Evolutionary conservation across 92 coral and sea anemone genomes (phyloP), one percentile per base, ranked within the genome.

Genomic region (Zoanthus gigantus): DNA sequence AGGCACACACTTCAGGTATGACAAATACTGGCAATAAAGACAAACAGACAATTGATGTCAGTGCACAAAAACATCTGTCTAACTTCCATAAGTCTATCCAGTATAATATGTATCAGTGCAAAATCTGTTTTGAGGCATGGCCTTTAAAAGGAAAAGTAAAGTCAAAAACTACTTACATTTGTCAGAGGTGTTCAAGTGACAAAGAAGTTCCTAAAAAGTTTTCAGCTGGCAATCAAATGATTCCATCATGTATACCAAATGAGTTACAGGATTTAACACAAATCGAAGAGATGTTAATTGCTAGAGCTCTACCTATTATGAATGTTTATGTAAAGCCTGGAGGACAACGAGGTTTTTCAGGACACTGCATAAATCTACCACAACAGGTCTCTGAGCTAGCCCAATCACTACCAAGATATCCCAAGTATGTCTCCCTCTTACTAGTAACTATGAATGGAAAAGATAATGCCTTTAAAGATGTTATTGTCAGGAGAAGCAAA

Each of bases 271-370:
- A 85, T 67, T 87, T 82, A 75, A 82, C 93, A 23, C 93, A 91
- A 87, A 80, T 87, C 30, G 93, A 90, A 78, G 90, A 87, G 87
- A 90, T 90, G 93, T 69, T 90, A 57, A 87, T 90, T 82, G 93
- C 93, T 32, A 46, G 89, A 63, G 90, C 90, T 67, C 88, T 82
- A 67, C 91, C 93, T 18, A 87, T 87, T n/a, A 90, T 90, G 63
- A 76, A 75, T 78, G 92, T 90, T 78, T 85, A 90, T 77, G 65
- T 86, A 44, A 90, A 76, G 44, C 89, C 85, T 30, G 90, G 90
- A 9, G 90, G 88, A 46, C 72, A 89, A 74, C 84, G 88, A 74
- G 88, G 77, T 83, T 85, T 73, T 85, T 52, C 82, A 85, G 88
- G 88, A 85, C 88, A 85, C 67, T 85, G 82, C 61, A 90, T 90